Conservation (phyloP, 2,888 invertebrate genomes). For the Lithophane ornitopus region DNA sequence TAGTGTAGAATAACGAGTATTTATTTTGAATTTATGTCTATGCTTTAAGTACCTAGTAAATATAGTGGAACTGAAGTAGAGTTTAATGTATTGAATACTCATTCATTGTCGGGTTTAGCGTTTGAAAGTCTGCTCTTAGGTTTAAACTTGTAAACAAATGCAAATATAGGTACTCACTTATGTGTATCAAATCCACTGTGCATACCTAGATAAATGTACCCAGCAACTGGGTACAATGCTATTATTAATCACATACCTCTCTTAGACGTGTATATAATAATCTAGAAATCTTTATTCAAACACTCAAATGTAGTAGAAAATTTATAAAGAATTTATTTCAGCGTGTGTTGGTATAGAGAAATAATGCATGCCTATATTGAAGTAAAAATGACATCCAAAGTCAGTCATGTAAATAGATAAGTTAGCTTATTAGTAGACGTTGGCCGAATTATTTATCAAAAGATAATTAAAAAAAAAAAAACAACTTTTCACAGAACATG, state of each 20-base stretch:
- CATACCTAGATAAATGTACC: conserved; percentile 20
- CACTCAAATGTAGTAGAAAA: conserved; percentile 43
- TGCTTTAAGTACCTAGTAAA: conserved; percentile 76
- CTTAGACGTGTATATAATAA: conserved; percentile 53
- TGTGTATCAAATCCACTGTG: conserved; percentile 17
- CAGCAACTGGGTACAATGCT: conserved; percentile 39
- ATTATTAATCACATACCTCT: conserved; percentile 47
- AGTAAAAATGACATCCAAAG: conserved; percentile 73
- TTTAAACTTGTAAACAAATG: conserved; percentile 41
- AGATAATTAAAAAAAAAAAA: neutral
- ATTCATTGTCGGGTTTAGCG: conserved; percentile 58
- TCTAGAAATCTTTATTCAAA: conserved; percentile 35
- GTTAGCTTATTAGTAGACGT: conserved; percentile 55
- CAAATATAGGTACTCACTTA: conserved; percentile 17
- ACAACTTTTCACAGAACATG: neutral
- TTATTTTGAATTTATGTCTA: conserved; percentile 74
- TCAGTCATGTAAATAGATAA: conserved; percentile 80
- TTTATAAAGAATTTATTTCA: conserved; percentile 38
- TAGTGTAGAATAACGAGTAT: conserved; percentile 77
- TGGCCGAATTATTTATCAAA: conserved; percentile 49
- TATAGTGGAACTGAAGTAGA: conserved; percentile 61
- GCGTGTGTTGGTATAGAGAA: conserved; percentile 26
- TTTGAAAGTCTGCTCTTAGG: conserved; percentile 63
- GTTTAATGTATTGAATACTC: conserved; percentile 67
- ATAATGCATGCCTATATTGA: conserved; percentile 33